These are phyloP conservation scores for Pholis gunnellus DNA, from an alignment of 2,113 vertebrate genomes.

Conservation along the genomic window DNA sequence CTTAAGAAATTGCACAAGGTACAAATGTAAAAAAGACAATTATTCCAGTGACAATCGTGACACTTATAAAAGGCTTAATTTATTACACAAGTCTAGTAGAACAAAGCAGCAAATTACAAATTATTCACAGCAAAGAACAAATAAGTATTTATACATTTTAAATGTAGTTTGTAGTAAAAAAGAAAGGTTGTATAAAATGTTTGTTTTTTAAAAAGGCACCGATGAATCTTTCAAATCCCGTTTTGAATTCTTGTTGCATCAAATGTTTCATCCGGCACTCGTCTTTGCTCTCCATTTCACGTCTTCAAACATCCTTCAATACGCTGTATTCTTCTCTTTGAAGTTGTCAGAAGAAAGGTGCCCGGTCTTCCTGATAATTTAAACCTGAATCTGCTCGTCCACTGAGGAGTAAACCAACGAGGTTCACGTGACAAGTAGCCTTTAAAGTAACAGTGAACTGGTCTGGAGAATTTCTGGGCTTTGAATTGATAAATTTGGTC, in stretches of 20 bases:
- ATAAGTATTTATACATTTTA: conserved; percentile 56
- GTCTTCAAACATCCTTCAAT: conserved; percentile 39
- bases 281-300: background rate
- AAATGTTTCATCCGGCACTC: conserved; percentile 5
- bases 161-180: conserved; percentile 46
- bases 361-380: conserved; percentile 16
- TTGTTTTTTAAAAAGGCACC: conserved; percentile 39
- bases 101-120: conserved; percentile 62
- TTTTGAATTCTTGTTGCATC: conserved; percentile 9
- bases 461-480: conserved; percentile 2
- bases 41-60: background rate
- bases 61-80: conserved; percentile 70
- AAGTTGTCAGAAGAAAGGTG: background rate
- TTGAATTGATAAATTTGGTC: background rate
- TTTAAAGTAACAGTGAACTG: background rate
- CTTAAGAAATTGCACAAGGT: background rate
- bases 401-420: conserved; percentile 4
- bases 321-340: background rate
- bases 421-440: background rate
- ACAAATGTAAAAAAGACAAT: conserved; percentile 2
- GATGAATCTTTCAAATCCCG: conserved; percentile 25
- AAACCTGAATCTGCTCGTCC: conserved; percentile 9
- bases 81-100: conserved; percentile 69
- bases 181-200: conserved; percentile 44
- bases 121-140: conserved; percentile 54